Conservation (phyloP, 2,113 vertebrate genomes). For the Elephas maximus region DNA sequence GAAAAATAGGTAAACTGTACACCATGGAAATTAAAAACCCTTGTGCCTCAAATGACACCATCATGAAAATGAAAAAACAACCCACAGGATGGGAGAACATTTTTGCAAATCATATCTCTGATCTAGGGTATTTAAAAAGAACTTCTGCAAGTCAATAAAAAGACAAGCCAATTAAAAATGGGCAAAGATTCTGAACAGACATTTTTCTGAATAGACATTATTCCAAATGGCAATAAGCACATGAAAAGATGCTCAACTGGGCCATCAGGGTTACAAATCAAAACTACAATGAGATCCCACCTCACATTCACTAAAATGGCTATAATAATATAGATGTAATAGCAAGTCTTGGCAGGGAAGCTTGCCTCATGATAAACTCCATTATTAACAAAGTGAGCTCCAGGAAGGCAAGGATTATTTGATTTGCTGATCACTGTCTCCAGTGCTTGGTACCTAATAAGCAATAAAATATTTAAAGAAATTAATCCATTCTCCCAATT, state of each 20-base stretch:
- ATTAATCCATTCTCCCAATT: not conserved
- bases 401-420: not conserved
- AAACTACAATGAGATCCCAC: not conserved
- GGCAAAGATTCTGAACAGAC: not conserved
- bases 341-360: not conserved
- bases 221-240: no score
- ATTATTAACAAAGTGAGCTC: not conserved
- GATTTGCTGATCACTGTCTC: not conserved
- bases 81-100: not conserved
- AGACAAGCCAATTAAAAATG: not conserved
- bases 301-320: not conserved
- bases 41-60: not conserved
- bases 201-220: no score
- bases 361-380: not conserved
- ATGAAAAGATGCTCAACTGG: not conserved
- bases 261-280: not conserved
- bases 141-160: not conserved
- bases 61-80: not conserved
- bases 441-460: not conserved
- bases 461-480: not conserved
- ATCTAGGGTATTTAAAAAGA: not conserved
- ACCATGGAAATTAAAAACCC: not conserved
- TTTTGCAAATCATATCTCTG: not conserved
- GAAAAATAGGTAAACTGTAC: not conserved
- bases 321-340: not conserved